A percentile compares a stretch with the other conserved stretches of the same genome.
Evolutionary conservation across 2,113 vertebrate species (phyloP).

Genomic region (Todiramphus chloris): DNA sequence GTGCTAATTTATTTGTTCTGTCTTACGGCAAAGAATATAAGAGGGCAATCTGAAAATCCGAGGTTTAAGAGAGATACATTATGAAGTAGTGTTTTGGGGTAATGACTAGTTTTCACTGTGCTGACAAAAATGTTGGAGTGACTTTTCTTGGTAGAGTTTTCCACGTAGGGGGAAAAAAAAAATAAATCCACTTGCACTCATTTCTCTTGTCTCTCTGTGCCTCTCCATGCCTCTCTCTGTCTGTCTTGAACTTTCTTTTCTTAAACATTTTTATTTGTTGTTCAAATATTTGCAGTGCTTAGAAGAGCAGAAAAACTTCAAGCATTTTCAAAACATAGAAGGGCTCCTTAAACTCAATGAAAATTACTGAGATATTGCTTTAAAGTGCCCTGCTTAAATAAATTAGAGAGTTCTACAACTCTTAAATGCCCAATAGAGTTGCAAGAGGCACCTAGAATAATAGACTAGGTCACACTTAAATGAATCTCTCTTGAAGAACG

Average conservation of each 20-base stretch:
- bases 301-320: slow-evolving; percentile 65
- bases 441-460: slow-evolving; percentile 65
- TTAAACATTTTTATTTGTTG: slow-evolving; percentile 36
- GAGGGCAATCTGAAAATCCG: background rate
- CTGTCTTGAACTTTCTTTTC: slow-evolving; percentile 9
- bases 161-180: background rate
- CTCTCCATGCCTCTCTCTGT: background rate
- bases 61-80: background rate
- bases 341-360: slow-evolving; percentile 64
- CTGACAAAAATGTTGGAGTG: background rate
- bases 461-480: slow-evolving; percentile 76
- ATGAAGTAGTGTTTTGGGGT: background rate
- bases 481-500: slow-evolving; percentile 69
- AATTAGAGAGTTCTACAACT: slow-evolving; percentile 76
- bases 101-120: background rate
- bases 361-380: slow-evolving; percentile 63
- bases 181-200: background rate
- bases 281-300: slow-evolving; percentile 73
- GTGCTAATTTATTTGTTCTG: background rate
- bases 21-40: background rate
- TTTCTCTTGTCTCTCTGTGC: background rate
- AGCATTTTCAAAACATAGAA: slow-evolving; percentile 70
- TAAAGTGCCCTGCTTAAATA: slow-evolving; percentile 72
- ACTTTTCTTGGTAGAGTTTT: background rate
- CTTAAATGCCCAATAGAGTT: slow-evolving; percentile 66